These are phyloP conservation scores for Drosophila pandora DNA, from an alignment of 1,140 invertebrate genomes.

Conservation along the genomic window DNA sequence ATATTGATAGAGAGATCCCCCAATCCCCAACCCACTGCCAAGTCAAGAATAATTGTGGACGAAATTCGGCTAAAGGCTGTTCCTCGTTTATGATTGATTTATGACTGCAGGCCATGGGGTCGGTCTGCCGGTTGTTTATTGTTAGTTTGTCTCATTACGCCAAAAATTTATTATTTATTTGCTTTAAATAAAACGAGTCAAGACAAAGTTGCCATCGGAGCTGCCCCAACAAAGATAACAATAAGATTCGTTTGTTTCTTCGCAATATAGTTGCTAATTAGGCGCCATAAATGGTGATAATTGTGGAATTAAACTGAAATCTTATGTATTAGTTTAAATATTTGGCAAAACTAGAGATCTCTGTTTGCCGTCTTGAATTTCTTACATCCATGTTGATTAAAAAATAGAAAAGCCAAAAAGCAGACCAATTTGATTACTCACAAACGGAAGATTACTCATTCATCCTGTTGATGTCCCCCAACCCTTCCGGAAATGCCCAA, in stretches of 20 bases:
- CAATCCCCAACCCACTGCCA: not conserved
- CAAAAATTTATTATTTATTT: constrained; percentile 48
- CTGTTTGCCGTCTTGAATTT: not conserved
- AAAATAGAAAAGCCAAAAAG: not conserved
- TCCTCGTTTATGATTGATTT: constrained; percentile 44
- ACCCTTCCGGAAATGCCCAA: constrained; percentile 1
- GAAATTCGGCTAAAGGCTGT: constrained; percentile 19
- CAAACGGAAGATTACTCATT: constrained; percentile 21
- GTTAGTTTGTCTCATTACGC: constrained; percentile 45
- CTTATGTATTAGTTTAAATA: not conserved
- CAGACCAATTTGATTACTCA: constrained; percentile 8
- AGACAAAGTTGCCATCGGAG: constrained; percentile 32
- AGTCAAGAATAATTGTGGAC: constrained; percentile 24
- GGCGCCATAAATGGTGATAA: constrained; percentile 34
- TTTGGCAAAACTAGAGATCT: not conserved
- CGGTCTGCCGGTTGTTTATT: constrained; percentile 33
- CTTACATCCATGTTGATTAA: constrained; percentile 6
- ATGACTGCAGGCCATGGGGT: constrained; percentile 19
- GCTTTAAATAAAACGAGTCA: constrained; percentile 14
- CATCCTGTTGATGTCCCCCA: constrained; percentile 43
- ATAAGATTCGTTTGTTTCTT: constrained; percentile 43
- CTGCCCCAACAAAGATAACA: constrained; percentile 28
- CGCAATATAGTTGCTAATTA: constrained; percentile 56
- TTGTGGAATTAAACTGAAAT: constrained; percentile 41
- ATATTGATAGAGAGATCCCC: constrained; percentile 22